phyloP scores from a whole-genome alignment of 2,113 vertebrate species.

The Herpetotheres cachinnans region DNA sequence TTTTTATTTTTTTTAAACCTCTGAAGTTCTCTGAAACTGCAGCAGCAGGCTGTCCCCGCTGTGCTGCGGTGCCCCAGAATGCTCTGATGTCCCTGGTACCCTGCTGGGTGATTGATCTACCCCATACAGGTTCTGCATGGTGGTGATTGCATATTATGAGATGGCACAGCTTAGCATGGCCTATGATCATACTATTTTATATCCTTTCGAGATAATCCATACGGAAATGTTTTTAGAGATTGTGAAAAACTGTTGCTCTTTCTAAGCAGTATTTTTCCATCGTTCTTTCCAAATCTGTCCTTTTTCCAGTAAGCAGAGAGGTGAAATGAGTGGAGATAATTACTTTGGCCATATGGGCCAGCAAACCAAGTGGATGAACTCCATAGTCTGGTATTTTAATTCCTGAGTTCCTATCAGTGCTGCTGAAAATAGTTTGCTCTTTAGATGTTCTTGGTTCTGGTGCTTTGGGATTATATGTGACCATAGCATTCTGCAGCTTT shows the following conservation, averaged over 20 bases:
- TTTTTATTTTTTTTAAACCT: neutral
- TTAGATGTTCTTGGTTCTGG: neutral
- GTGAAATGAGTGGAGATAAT: slow-evolving; percentile 1
- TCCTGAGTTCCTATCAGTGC: neutral
- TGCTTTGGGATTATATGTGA: neutral
- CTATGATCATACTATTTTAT: neutral
- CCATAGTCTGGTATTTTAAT: neutral
- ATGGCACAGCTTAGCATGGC: neutral
- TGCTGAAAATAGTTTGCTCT: neutral
- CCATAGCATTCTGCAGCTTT: neutral
- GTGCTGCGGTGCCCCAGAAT: neutral
- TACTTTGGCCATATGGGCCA: neutral
- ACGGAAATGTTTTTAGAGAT: neutral
- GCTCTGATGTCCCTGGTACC: neutral
- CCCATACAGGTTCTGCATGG: neutral
- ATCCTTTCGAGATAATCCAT: neutral
- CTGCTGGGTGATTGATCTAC: neutral
- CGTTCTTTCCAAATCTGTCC: neutral
- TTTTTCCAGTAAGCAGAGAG: neutral
- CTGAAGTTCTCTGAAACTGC: neutral
- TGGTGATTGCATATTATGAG: neutral
- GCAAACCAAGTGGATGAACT: neutral
- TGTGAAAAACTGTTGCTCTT: neutral
- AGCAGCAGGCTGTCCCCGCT: neutral
- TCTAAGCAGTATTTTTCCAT: neutral